These are phyloP conservation scores for Tipula lateralis DNA, from an alignment of 2,888 invertebrate species.

Conservation along the genomic window DNA sequence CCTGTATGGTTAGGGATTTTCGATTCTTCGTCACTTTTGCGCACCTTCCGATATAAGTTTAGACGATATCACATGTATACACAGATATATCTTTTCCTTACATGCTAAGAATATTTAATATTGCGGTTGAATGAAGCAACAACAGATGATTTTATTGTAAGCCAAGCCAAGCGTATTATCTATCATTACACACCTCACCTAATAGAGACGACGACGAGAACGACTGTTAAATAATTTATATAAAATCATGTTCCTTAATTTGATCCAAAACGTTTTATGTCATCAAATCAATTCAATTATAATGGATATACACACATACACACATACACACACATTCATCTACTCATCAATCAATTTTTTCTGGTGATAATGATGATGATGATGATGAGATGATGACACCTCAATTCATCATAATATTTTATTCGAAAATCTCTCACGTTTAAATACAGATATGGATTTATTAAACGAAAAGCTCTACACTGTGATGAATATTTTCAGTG, in stretches of 20 bases:
- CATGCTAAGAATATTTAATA: background rate
- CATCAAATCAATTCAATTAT: background rate
- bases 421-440: background rate
- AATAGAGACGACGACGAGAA: background rate
- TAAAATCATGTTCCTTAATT: slow-evolving; percentile 6
- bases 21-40: background rate
- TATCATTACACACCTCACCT: background rate
- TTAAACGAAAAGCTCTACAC: background rate
- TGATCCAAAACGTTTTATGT: background rate
- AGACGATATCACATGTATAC: background rate
- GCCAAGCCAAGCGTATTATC: background rate
- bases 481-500: too few species aligned
- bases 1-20: background rate
- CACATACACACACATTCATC: too few species aligned
- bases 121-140: background rate
- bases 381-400: background rate
- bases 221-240: background rate
- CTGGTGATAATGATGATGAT: background rate
- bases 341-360: background rate
- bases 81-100: background rate
- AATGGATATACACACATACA: too few species aligned
- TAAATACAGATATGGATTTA: too few species aligned
- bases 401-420: background rate
- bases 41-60: background rate
- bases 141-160: background rate